These are phyloP conservation scores for Trichoplusia ni DNA, from an alignment of 1,140 invertebrate species.

Conservation along the genomic window DNA sequence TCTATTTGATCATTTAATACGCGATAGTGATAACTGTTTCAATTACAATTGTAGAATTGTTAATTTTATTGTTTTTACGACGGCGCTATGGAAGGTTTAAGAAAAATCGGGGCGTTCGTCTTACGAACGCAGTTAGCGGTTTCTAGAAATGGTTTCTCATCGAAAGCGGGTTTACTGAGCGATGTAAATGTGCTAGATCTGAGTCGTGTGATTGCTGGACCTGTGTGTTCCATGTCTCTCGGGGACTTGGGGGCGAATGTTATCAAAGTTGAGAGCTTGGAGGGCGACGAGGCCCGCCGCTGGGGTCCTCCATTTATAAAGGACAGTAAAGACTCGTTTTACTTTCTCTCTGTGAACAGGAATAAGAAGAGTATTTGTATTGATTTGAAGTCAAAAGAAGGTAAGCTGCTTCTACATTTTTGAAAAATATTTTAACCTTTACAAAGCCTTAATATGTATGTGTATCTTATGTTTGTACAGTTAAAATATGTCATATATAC, in stretches of 20 bases:
- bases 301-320: constrained; percentile 96
- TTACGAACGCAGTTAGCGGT: constrained; percentile 27
- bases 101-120: constrained; percentile 22
- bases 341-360: constrained; percentile 94
- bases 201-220: constrained; percentile 91
- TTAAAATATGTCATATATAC: too few species aligned
- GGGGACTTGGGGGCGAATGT: constrained; percentile 97
- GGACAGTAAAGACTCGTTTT: constrained; percentile 88
- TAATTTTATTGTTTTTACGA: constrained; percentile 9
- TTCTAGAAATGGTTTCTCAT: constrained; percentile 42
- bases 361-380: constrained; percentile 98
- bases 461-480: too few species aligned
- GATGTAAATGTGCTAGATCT: constrained; percentile 91
- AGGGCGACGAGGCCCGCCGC: constrained; percentile 94
- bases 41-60: constrained; percentile 3
- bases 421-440: not conserved
- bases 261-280: constrained; percentile 92
- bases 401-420: constrained; percentile 48
- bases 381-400: constrained; percentile 87
- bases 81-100: constrained; percentile 18
- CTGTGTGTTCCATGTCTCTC: constrained; percentile 96
- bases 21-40: constrained; percentile 13
- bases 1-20: constrained; percentile 59
- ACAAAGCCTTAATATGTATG: too few species aligned
- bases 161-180: constrained; percentile 75